Conservation (phyloP, 2,888 invertebrate genomes). For the Amphipoea lucens region DNA sequence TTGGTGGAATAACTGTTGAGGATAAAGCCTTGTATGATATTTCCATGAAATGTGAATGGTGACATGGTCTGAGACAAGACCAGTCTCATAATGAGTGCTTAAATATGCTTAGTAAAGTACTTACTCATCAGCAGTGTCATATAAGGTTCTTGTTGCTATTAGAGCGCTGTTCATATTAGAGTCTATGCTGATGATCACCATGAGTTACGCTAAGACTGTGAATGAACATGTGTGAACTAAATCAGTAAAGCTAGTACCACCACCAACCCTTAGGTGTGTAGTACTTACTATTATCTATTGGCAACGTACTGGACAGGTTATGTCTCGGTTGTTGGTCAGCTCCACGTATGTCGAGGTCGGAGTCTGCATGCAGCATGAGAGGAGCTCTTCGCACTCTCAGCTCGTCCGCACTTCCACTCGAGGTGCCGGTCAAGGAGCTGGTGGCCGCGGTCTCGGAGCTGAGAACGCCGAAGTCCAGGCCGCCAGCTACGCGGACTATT, state of each 20-base stretch:
- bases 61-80: background rate
- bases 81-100: background rate
- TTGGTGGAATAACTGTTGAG: background rate
- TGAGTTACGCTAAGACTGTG: background rate
- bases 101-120: background rate
- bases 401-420: conserved; percentile 84
- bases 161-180: background rate
- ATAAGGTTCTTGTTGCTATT: background rate
- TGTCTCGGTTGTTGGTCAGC: conserved; percentile 50
- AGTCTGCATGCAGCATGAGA: conserved; percentile 92
- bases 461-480: conserved; percentile 94
- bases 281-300: conserved; percentile 54
- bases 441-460: conserved; percentile 85
- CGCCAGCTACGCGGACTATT: conserved; percentile 95
- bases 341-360: conserved; percentile 91
- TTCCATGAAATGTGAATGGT: background rate
- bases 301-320: conserved; percentile 80
- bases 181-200: background rate
- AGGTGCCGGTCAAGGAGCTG: conserved; percentile 83
- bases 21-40: background rate
- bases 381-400: conserved; percentile 82
- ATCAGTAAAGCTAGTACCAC: conserved; percentile 37
- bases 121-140: background rate
- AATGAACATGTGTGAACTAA: background rate
- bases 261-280: conserved; percentile 42